Percentiles rank a stretch among this genome's conserved stretches.
These are phyloP conservation scores for Aphelinus atriplicis DNA, from an alignment of 1,140 invertebrate genomes.

Conservation along the genomic window DNA sequence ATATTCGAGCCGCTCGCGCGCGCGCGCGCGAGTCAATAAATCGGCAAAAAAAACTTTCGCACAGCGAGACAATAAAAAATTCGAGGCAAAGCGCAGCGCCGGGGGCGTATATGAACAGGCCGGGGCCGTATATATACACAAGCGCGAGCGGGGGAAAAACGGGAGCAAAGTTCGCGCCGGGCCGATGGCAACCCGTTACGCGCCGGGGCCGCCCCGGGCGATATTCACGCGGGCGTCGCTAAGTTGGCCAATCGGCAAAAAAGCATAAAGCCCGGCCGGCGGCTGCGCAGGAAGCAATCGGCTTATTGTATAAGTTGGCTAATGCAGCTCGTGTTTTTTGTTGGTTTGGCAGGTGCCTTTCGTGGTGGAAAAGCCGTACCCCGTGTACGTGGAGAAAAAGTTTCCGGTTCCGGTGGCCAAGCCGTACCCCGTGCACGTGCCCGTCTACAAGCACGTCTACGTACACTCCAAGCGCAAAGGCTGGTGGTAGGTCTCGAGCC, in stretches of 20 bases:
- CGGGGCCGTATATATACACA: not conserved
- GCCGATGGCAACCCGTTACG: conserved; percentile 10
- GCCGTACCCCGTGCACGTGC: conserved; percentile 81
- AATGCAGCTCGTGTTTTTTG: conserved; percentile 1
- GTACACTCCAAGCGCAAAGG: conserved; percentile 67
- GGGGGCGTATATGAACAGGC: not conserved
- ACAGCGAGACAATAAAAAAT: not conserved
- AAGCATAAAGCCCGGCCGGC: not conserved
- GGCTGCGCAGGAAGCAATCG: conserved; percentile 9
- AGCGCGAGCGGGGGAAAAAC: not conserved
- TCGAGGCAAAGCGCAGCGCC: not conserved
- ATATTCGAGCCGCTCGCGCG: too few species aligned
- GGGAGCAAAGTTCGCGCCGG: conserved; percentile 14
- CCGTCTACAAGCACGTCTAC: conserved; percentile 82
- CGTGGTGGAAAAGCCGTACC: conserved; percentile 80
- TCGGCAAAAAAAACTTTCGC: not conserved
- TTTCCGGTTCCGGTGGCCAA: conserved; percentile 66
- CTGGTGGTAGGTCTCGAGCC: conserved; percentile 35
- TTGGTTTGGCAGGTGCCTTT: conserved; percentile 70
- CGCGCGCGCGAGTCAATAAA: not conserved
- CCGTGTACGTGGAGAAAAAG: conserved; percentile 65
- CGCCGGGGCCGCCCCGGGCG: not conserved
- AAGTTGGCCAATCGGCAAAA: not conserved
- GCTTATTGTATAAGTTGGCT: conserved; percentile 13
- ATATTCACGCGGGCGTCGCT: not conserved